phyloP scores from a whole-genome alignment of 2,888 invertebrate genomes.

The Phengaris alcon region DNA sequence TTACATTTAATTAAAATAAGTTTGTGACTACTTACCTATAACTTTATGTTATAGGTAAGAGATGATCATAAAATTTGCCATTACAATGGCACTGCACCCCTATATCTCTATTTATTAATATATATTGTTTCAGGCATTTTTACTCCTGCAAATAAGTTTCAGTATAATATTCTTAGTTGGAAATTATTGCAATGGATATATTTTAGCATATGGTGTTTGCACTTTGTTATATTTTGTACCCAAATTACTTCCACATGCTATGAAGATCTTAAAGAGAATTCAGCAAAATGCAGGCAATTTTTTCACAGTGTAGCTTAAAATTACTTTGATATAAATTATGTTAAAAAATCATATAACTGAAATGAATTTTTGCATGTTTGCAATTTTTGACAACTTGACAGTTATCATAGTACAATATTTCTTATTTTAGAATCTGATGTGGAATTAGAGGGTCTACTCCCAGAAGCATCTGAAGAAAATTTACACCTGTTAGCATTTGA shows the following conservation, averaged over 20 bases:
- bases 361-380: constrained; percentile 5
- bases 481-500: constrained; percentile 67
- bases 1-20: too few species aligned
- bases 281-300: constrained; percentile 63
- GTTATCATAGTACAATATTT: constrained; percentile 3
- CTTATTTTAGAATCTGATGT: constrained; percentile 63
- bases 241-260: constrained; percentile 56
- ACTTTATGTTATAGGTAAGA: too few species aligned
- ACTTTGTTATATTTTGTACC: constrained; percentile 55
- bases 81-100: too few species aligned
- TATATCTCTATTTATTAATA: neutral
- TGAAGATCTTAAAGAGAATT: constrained; percentile 54
- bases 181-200: constrained; percentile 62
- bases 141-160: constrained; percentile 61
- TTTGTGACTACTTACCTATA: too few species aligned
- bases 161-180: constrained; percentile 56
- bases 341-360: neutral
- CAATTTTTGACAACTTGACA: neutral
- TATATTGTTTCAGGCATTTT: constrained; percentile 65
- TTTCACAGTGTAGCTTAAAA: constrained; percentile 11
- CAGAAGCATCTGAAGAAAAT: constrained; percentile 63
- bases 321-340: neutral
- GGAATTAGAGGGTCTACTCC: constrained; percentile 68
- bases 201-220: constrained; percentile 54
- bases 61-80: too few species aligned